Evolutionary conservation across 1,140 invertebrate genomes (phyloP), one percentile per base, ranked within the genome.

Genomic region (Ips nitidus): DNA sequence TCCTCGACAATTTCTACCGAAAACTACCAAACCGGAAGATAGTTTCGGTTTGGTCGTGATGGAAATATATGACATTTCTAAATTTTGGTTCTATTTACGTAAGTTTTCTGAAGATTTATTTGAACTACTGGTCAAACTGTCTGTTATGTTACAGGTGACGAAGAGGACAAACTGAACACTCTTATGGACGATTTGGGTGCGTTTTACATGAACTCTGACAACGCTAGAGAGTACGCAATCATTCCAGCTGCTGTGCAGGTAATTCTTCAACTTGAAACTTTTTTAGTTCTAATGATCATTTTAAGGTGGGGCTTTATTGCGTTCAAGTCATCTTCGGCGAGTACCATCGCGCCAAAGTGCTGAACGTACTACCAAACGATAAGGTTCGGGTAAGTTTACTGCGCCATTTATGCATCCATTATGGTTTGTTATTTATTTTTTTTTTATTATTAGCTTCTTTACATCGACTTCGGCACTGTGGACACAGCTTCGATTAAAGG

Each of bases 401-500:
- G 52, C 38, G 6, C 7, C 53, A 38, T 53, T 7, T 42, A 59
- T 8, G 7, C 47, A 50, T 22, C n/a, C 8, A 40, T 71, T 58
- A 41, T 36, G 41, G 1, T 68, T 71, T n/a, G 56, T 1, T 40
- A 36, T 39, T 61, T 63, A n/a, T 5, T 50, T 57, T 5, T 50
- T 57, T 0, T 2, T 36, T 69, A 6, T 62, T 71, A 67, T 56
- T 52, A 78, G 76, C 66, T 76, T 7, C 70, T 75, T 52, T 78
- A 67, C 55, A 66, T 77, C 22, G 77, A 78, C 66, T 78, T 76
- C 63, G 77, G 77, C 2, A 78, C 75, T 7, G 66, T 78, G 5
- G n/a, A 53, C 4, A 69, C 67, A 60, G 66, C 71, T 40, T 40
- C 63, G 4, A 60, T 36, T 2, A 72, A 61, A 22, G 71, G 62